A percentile compares a stretch with the other conserved stretches of the same genome.
Conservation (phyloP, 2,888 invertebrate species). For the Hyposoter dolosus region DNA sequence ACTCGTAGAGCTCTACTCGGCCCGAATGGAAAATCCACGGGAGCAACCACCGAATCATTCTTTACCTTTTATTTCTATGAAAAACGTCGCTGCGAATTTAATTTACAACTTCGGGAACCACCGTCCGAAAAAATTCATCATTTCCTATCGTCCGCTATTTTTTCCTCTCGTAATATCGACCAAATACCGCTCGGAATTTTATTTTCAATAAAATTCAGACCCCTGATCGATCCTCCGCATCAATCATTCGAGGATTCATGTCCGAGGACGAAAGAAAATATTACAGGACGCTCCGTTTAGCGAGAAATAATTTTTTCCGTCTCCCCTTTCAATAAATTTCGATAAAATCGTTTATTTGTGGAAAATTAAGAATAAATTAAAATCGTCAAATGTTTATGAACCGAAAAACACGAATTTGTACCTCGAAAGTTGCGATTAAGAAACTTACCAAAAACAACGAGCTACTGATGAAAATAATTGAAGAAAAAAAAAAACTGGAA, state of each 20-base stretch:
- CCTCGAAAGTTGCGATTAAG: not conserved
- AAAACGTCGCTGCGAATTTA: no score
- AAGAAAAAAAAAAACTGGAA: not conserved
- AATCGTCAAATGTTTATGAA: not conserved
- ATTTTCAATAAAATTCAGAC: conserved; percentile 46
- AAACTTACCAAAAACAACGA: not conserved
- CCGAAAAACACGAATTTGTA: not conserved
- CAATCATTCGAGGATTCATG: conserved; percentile 47
- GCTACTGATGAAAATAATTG: not conserved
- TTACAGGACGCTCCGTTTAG: not conserved
- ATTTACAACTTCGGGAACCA: no score
- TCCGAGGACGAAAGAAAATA: not conserved
- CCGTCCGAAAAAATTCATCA: no score
- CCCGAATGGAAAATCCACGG: not conserved
- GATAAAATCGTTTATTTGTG: not conserved
- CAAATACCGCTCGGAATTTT: conserved; percentile 13
- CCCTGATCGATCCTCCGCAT: conserved; percentile 48
- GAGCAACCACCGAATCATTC: conserved; percentile 1
- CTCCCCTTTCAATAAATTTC: not conserved
- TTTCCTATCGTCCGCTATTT: no score
- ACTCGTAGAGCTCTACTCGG: not conserved
- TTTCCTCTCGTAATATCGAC: conserved; percentile 17
- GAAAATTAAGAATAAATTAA: not conserved
- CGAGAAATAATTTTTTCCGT: not conserved
- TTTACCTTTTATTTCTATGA: not conserved